These are phyloP conservation scores for Macquaria ambigua DNA, from an alignment of 2,113 vertebrate species.

Conservation along the genomic window DNA sequence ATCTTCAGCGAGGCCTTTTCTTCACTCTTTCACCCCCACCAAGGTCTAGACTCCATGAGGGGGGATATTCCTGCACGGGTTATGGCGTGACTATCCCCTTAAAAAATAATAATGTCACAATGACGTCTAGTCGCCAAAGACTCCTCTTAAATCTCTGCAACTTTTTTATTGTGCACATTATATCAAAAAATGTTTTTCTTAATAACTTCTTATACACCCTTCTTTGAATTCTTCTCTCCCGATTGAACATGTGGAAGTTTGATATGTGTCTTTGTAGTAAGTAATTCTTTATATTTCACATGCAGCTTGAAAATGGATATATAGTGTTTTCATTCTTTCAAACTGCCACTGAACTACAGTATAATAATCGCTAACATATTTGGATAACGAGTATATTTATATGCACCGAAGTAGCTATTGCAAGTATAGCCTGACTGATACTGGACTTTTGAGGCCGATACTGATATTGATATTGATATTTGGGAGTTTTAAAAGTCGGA, in stretches of 20 bases:
- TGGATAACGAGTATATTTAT: not conserved
- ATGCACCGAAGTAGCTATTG: not conserved
- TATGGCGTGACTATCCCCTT: not conserved
- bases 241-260: not conserved
- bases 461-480: not conserved
- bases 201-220: no score
- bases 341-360: not conserved
- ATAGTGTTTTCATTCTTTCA: not conserved
- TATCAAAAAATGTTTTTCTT: no score
- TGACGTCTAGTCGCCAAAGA: not conserved
- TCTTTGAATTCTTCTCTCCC: no score
- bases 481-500: no score
- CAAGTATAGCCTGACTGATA: no score
- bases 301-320: not conserved
- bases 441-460: not conserved
- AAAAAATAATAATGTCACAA: not conserved
- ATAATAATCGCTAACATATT: not conserved
- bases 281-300: not conserved
- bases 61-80: not conserved
- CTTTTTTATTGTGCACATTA: not conserved
- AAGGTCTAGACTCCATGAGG: not conserved
- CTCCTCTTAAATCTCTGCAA: constrained; percentile 10
- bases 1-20: no score
- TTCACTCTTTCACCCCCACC: not conserved
- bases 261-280: not conserved